These are phyloP conservation scores for Dicyrtomina minuta DNA, from an alignment of 2,888 invertebrate genomes.

Conservation along the genomic window DNA sequence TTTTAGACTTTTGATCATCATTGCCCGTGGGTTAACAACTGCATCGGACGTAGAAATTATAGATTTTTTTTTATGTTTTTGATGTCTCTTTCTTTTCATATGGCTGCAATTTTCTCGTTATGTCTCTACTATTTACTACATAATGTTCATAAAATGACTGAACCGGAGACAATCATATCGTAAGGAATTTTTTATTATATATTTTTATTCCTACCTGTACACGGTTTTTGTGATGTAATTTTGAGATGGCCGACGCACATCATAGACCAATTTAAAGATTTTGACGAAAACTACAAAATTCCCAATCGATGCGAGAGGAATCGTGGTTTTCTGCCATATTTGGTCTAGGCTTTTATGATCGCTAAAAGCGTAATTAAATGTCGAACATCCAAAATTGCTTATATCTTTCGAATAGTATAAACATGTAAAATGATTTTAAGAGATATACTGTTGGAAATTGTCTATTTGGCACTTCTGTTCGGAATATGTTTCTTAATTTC, in stretches of 20 bases:
- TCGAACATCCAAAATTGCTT: background rate
- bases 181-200: conserved; percentile 41
- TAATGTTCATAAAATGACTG: conserved; percentile 75
- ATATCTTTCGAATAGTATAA: background rate
- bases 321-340: too few species aligned
- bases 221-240: too few species aligned
- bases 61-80: conserved; percentile 99
- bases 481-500: too few species aligned
- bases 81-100: conserved; percentile 92
- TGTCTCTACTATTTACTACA: conserved; percentile 89
- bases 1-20: conserved; percentile 97
- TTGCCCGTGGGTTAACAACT: conserved; percentile 97
- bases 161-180: conserved; percentile 72
- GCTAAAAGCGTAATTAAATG: background rate
- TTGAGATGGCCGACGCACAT: too few species aligned
- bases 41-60: conserved; percentile 95
- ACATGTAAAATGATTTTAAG: too few species aligned
- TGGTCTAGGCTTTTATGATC: background rate
- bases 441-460: background rate
- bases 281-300: too few species aligned
- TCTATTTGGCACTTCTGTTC: background rate
- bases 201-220: too few species aligned
- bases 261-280: too few species aligned
- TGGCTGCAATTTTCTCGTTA: conserved; percentile 94
- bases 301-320: too few species aligned